Evolutionary conservation across 2,797 vertebrate genomes (phyloP).

Genomic region (Miichthys miiuy): DNA sequence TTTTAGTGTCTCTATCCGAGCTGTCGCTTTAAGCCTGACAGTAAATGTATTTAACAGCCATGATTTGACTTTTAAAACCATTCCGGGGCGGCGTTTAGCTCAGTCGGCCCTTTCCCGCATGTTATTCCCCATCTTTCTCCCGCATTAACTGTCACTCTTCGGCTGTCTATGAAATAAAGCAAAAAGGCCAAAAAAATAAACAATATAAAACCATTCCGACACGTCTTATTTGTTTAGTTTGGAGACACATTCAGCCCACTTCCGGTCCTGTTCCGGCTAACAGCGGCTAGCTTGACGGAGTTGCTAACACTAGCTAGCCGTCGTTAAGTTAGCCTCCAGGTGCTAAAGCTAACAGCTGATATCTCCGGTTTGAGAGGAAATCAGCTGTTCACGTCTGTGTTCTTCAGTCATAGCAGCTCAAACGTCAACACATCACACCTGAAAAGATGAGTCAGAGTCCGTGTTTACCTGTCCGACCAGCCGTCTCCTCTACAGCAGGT

Average conservation of each 20-base stretch:
- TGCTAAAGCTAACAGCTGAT: neutral
- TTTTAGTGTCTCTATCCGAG: fast-evolving
- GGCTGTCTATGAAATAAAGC: no score
- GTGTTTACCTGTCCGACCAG: conserved; percentile 37
- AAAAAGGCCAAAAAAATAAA: no score
- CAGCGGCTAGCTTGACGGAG: neutral
- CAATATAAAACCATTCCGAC: no score
- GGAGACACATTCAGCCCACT: neutral
- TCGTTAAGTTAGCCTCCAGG: neutral
- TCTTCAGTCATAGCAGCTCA: fast-evolving
- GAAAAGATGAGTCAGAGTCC: fast-evolving
- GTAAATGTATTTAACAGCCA: fast-evolving
- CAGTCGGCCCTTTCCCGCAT: no score
- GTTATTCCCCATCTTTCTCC: no score
- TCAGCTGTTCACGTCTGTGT: neutral
- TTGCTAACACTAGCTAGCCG: conserved; percentile 8
- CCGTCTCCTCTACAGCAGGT: conserved; percentile 27
- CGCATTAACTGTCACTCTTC: no score
- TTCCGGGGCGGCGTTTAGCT: no score
- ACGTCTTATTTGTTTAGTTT: fast-evolving
- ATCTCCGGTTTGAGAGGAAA: fast-evolving
- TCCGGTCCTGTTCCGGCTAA: neutral
- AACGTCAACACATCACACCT: fast-evolving
- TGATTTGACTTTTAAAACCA: fast-evolving
- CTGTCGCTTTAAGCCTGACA: fast-evolving